Base-by-base conservation (phyloP, 2,888 invertebrate species). In the Craniophora ligustri region DNA sequence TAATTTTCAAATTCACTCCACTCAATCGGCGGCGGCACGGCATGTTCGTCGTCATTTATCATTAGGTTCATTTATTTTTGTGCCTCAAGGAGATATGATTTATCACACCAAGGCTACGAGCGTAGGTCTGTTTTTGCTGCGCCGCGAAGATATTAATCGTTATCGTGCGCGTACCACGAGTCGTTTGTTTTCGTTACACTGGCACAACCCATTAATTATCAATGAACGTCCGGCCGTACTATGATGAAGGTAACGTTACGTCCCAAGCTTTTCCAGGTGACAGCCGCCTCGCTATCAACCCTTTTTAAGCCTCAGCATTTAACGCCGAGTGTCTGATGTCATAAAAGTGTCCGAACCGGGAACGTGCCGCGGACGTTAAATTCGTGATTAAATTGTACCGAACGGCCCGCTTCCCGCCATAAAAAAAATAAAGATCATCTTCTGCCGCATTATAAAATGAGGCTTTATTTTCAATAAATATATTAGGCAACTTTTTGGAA, bases 11-110 rank as follows among this genome's bases (percentile, higher is more conserved):
- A 86, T 85, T 86, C 82, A 82, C 82, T 84, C 78, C 75, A 81
- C 86, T 87, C 88, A 85, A 91, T 91, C 79, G 86, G 79, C 81
- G 81, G 61, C 63, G 67, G 76, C 82, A 83, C 81, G 72, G 79
- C 81, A 85, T 85, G 86, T 88, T 85, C 85, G 77, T 86, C 85
- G 80, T 87, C 89, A 91, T 93, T 93, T 91, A 92, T 93, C 92
- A 92, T 92, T 89, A 86, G 86, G 84, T 89, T 92, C 92, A 92
- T 92, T 92, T 92, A 93, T 92, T 92, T 92, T 92, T 92, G 91
- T 87, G 89, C 87, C 91, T 88, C 85, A 81, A 88, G 84, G 75
- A 90, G 90, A 91, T 92, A 92, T 92, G 92, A 93, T 93, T 92
- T 93, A 92, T 92, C 89, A 85, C 88, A 82, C 81, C 84, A 82